These are phyloP conservation scores for Trichomycterus rosablanca DNA, from an alignment of 2,113 vertebrate species.

Conservation along the genomic window DNA sequence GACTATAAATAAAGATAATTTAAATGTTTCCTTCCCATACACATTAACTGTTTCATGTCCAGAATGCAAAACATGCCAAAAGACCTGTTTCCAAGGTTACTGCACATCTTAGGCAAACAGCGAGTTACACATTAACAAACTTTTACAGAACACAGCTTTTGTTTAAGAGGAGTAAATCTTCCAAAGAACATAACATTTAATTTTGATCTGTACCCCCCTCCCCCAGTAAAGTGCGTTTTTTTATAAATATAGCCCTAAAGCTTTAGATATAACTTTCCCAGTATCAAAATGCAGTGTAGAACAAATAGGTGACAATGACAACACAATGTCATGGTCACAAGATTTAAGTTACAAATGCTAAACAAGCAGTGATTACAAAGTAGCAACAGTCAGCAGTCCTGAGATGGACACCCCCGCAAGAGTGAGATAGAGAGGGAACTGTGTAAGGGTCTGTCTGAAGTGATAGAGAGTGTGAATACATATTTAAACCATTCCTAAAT, in stretches of 20 bases:
- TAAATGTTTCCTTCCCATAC: slow-evolving; percentile 3
- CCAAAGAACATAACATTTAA: slow-evolving; percentile 4
- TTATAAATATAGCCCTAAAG: slow-evolving; percentile 58
- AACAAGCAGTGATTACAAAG: slow-evolving; percentile 23
- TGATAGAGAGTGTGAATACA: neutral
- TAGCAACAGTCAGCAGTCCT: slow-evolving; percentile 26
- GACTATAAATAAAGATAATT: slow-evolving; percentile 14
- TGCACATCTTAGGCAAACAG: slow-evolving; percentile 40
- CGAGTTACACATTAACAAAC: slow-evolving; percentile 49
- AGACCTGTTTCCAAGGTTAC: slow-evolving; percentile 32
- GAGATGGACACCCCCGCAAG: slow-evolving; percentile 16
- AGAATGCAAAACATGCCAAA: slow-evolving; percentile 18
- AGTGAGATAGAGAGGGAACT: neutral
- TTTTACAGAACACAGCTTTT: slow-evolving; percentile 37
- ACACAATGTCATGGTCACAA: slow-evolving; percentile 13
- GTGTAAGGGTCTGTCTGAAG: neutral
- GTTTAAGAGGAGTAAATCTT: slow-evolving; percentile 30
- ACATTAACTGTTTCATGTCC: neutral
- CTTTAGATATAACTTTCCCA: slow-evolving; percentile 30
- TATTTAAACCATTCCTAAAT: slow-evolving; percentile 4
- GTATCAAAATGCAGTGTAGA: slow-evolving; percentile 34
- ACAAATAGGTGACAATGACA: neutral
- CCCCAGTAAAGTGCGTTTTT: slow-evolving; percentile 53
- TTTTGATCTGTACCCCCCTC: slow-evolving; percentile 25
- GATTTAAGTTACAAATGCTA: slow-evolving; percentile 33